Conservation (phyloP, 2,113 vertebrate genomes). For the Agapornis roseicollis region DNA sequence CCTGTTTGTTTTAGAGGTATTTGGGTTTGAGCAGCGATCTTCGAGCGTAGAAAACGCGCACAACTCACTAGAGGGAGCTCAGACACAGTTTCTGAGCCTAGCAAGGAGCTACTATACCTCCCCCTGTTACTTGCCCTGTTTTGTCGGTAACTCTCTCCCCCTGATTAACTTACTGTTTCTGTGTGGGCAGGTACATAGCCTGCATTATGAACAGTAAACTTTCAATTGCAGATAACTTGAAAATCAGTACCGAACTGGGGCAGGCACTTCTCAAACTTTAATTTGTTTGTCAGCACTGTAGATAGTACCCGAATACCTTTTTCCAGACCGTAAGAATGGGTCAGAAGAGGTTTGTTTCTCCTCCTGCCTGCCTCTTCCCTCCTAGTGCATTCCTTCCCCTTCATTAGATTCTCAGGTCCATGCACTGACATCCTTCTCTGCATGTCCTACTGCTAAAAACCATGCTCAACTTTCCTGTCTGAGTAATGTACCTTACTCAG, state of each 20-base stretch:
- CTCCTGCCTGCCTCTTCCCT: background rate
- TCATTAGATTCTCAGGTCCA: background rate
- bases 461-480: background rate
- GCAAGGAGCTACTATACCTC: background rate
- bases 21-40: background rate
- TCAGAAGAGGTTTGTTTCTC: background rate
- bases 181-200: background rate
- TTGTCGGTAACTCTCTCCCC: background rate
- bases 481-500: background rate
- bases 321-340: background rate
- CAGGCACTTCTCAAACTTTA: background rate
- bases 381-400: background rate
- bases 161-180: background rate
- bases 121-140: background rate
- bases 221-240: background rate
- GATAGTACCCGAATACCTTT: background rate
- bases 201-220: background rate
- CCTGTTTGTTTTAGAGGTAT: background rate
- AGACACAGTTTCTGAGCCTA: background rate
- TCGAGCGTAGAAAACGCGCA: background rate
- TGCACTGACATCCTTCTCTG: background rate
- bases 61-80: conserved; percentile 49
- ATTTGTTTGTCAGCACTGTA: background rate
- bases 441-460: background rate
- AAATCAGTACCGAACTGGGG: background rate